A percentile compares a stretch with the other conserved stretches of the same genome.
Conservation (phyloP, 1,140 invertebrate species). For the Potamilus streckersoni region DNA sequence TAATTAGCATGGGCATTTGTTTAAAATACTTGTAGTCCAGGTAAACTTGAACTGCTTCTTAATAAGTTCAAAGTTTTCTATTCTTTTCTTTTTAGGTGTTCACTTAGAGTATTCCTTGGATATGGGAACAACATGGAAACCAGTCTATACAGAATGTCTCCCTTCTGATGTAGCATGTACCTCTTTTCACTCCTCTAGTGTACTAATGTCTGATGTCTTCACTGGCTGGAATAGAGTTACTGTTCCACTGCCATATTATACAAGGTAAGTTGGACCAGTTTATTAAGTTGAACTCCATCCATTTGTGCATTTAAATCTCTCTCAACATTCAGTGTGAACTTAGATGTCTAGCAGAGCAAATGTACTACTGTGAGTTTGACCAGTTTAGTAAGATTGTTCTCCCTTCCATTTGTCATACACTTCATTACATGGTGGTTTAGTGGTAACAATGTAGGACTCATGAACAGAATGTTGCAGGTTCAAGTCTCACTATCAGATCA, state of each 20-base stretch:
- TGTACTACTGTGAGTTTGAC: background rate
- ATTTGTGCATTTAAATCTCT: too few relatives aligned
- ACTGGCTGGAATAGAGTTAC: conserved; percentile 60
- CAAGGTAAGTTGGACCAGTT: conserved; percentile 41
- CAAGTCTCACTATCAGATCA: too few relatives aligned
- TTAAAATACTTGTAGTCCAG: too few relatives aligned
- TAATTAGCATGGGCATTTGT: too few relatives aligned
- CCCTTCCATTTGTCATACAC: background rate
- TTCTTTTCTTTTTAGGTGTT: conserved; percentile 5
- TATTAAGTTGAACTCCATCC: background rate
- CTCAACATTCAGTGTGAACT: too few relatives aligned
- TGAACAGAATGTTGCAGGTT: too few relatives aligned
- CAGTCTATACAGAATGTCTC: conserved; percentile 49
- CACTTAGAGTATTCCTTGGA: conserved; percentile 58
- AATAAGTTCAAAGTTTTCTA: background rate
- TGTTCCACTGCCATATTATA: conserved; percentile 56
- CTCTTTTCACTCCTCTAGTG: conserved; percentile 43
- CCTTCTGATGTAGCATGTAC: conserved; percentile 58
- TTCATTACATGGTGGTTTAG: background rate
- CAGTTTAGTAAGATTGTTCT: background rate
- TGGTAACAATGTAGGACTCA: too few relatives aligned
- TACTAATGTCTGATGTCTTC: conserved; percentile 52
- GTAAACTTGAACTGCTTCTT: too few relatives aligned
- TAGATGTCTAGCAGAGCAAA: too few relatives aligned
- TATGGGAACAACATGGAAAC: conserved; percentile 61